phyloP scores from a whole-genome alignment of 2,113 vertebrate genomes.

The Aphelocoma coerulescens region DNA sequence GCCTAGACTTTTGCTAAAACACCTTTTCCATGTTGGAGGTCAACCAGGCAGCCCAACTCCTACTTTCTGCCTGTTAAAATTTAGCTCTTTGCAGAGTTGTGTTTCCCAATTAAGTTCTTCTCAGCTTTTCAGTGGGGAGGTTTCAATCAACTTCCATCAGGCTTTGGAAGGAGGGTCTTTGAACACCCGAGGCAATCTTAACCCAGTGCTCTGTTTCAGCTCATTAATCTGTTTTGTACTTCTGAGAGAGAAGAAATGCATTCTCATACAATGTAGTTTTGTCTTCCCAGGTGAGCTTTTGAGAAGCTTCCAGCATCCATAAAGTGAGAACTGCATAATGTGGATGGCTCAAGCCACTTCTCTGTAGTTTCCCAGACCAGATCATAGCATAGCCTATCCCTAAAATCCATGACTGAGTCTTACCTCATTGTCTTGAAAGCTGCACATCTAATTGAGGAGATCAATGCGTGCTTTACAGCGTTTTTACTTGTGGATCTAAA shows the following conservation, averaged over 20 bases:
- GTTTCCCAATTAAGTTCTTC: neutral
- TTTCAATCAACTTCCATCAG: neutral
- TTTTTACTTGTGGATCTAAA: neutral
- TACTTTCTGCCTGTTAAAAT: neutral
- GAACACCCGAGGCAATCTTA: neutral
- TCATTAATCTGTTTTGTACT: conserved; percentile 51
- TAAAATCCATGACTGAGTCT: neutral
- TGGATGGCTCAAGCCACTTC: neutral
- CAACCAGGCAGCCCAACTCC: neutral
- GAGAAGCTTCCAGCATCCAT: neutral
- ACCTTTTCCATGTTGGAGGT: neutral
- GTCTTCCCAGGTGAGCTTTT: neutral
- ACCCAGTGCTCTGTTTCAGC: conserved; percentile 7
- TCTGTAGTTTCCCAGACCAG: neutral
- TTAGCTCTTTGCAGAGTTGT: neutral
- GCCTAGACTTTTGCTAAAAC: neutral
- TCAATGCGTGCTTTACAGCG: neutral
- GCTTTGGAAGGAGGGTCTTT: neutral
- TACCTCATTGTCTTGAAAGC: neutral
- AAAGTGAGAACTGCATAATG: neutral
- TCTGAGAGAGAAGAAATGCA: neutral
- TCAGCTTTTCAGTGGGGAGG: neutral
- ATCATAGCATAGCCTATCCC: neutral
- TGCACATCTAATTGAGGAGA: neutral
- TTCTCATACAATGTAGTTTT: neutral